Base-by-base conservation (phyloP, 2,888 invertebrate genomes). In the Bombyx huttoni region DNA sequence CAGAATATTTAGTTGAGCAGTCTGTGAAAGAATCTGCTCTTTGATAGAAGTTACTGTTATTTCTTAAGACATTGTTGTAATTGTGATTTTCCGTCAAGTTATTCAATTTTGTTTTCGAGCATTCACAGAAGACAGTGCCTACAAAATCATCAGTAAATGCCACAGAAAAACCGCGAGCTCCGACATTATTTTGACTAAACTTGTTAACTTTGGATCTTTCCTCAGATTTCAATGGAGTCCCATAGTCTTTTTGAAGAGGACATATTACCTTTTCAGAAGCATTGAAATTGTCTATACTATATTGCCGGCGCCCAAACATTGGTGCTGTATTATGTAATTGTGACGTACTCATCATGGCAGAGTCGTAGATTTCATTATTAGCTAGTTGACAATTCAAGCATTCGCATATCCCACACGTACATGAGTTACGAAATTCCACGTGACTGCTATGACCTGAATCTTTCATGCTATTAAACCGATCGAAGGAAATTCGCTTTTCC, bases 391-490 rank as follows among this genome's bases (percentile, higher is more conserved):
- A 68, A 50, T 59, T 56, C 46, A 70, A 51, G 53, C 67, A 68
- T n/a, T 64, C 54, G 51, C 68, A 69, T 10, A 54, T 49, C 1
- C 65, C 58, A 58, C 64, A 70, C 6, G 50, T 51, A 24, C 66
- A 67, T 47, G 53, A 58, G 14, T 48, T 56, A 3, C 7, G 46
- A 34, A n/a, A 49, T 49, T 45, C 9, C 46, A 51, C 12, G 40
- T 8, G 34, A 46, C 45, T 48, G 52, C 24, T 24, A 6, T 47
- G 47, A 34, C 13, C 46, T 48, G 14, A 13, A 51, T 46, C 49
- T 52, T 10, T 45, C 47, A 51, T 57, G 58, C 47, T 52, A 52
- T 57, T 65, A 67, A 62, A 50, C 24, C 24, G 24, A 2, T 45
- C 40, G 12, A 40, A 40, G 40, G 8, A 52, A 46, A 1, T 40